phyloP scores from a whole-genome alignment of 2,113 vertebrate genomes.

The Hyaena hyaena region DNA sequence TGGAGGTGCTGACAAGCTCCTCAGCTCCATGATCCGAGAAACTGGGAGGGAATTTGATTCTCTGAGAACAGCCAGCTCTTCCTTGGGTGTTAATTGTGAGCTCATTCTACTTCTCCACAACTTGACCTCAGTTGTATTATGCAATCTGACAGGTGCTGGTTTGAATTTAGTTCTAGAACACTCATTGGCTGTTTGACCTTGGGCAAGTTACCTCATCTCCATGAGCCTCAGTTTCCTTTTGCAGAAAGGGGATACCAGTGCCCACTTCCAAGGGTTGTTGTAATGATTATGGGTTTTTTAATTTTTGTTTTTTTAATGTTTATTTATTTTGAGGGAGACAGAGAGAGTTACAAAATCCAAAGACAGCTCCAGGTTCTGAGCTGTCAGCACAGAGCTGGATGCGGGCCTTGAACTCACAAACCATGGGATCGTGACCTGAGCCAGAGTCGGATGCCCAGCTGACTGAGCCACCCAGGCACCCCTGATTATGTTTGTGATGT shows the following conservation, averaged over 20 bases:
- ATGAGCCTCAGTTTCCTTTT: neutral
- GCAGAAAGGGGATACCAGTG: neutral
- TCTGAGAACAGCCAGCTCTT: neutral
- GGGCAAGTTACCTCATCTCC: neutral
- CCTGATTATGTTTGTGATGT: neutral
- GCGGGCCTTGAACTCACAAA: too few relatives aligned
- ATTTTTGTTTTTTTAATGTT: too few relatives aligned
- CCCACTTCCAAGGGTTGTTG: neutral
- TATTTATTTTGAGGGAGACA: too few relatives aligned
- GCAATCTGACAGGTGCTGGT: neutral
- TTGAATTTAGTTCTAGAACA: neutral
- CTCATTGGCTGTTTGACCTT: neutral
- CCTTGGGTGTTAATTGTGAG: neutral
- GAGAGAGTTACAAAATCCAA: too few relatives aligned
- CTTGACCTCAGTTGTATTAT: neutral
- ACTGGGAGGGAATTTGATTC: neutral
- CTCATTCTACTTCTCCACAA: neutral
- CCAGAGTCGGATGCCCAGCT: too few relatives aligned
- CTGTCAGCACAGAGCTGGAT: too few relatives aligned
- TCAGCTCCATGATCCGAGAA: neutral
- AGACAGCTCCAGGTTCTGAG: too few relatives aligned
- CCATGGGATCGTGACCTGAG: too few relatives aligned
- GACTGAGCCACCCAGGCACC: too few relatives aligned
- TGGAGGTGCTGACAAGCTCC: constrained; percentile 60
- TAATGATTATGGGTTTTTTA: too few relatives aligned